Evolutionary conservation across 2,113 vertebrate species (phyloP).

Genomic region (Nesogale talazaci): DNA sequence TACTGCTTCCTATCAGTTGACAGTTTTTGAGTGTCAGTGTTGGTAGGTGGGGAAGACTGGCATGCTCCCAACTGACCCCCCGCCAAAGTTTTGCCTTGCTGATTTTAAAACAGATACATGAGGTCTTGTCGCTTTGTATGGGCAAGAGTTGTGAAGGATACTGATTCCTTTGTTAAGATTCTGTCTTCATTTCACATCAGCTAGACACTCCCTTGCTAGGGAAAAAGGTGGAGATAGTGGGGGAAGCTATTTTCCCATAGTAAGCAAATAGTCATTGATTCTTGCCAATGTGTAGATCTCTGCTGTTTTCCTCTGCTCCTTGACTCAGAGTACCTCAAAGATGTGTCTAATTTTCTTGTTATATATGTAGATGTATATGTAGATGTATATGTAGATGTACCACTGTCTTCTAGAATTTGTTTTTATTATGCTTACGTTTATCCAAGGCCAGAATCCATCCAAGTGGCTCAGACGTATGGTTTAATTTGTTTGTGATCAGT

Average conservation of each 20-base stretch:
- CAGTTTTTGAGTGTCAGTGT: too few relatives aligned
- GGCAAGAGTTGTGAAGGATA: too few relatives aligned
- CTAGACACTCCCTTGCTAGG: too few relatives aligned
- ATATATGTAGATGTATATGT: neutral
- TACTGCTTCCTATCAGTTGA: too few relatives aligned
- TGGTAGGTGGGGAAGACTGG: too few relatives aligned
- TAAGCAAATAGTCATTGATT: neutral
- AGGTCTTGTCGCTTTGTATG: too few relatives aligned
- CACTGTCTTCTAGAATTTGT: neutral
- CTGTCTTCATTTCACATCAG: too few relatives aligned
- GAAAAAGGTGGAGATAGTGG: neutral
- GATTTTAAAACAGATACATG: too few relatives aligned
- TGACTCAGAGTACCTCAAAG: too few relatives aligned
- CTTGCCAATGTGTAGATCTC: neutral
- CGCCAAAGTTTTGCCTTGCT: too few relatives aligned
- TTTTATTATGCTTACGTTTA: slow-evolving; percentile 37
- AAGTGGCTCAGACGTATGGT: slow-evolving; percentile 6
- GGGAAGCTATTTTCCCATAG: neutral
- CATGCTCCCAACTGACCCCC: too few relatives aligned
- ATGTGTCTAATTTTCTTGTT: neutral
- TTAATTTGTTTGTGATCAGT: neutral
- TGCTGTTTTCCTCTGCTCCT: neutral
- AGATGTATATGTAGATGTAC: neutral
- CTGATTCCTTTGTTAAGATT: too few relatives aligned
- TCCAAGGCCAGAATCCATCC: neutral